Evolutionary conservation across 2,113 vertebrate genomes (phyloP).

Genomic region (Fregata magnificens): DNA sequence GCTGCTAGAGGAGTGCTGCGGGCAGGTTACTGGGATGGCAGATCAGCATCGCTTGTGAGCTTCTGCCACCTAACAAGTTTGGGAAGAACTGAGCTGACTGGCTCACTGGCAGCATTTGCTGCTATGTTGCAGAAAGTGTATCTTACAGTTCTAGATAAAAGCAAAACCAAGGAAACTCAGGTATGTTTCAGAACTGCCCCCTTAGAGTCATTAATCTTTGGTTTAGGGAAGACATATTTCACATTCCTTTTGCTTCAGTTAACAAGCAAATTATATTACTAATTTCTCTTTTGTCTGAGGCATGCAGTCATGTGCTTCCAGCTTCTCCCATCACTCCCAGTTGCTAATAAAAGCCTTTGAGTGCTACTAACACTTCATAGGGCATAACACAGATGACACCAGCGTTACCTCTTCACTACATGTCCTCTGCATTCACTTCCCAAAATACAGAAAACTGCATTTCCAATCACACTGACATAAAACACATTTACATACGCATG

Average conservation of each 20-base stretch:
- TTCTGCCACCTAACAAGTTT: constrained; percentile 23
- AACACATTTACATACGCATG: rapidly evolving
- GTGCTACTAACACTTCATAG: background rate
- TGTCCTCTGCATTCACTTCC: background rate
- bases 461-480: background rate
- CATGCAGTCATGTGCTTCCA: background rate
- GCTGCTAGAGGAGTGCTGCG: background rate
- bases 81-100: constrained; percentile 1
- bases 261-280: background rate
- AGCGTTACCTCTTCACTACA: background rate
- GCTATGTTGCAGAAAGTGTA: background rate
- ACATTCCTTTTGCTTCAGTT: background rate
- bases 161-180: background rate
- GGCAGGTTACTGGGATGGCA: background rate
- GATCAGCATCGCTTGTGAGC: background rate
- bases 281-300: background rate
- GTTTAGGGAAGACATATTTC: background rate
- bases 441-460: background rate
- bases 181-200: background rate
- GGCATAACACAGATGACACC: background rate
- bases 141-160: background rate
- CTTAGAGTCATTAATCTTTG: background rate
- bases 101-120: background rate
- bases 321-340: background rate
- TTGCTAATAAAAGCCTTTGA: background rate